Evolutionary conservation across 2,113 vertebrate species (phyloP), one percentile per base, ranked within the genome.

Genomic region (Tragelaphus buxtoni): DNA sequence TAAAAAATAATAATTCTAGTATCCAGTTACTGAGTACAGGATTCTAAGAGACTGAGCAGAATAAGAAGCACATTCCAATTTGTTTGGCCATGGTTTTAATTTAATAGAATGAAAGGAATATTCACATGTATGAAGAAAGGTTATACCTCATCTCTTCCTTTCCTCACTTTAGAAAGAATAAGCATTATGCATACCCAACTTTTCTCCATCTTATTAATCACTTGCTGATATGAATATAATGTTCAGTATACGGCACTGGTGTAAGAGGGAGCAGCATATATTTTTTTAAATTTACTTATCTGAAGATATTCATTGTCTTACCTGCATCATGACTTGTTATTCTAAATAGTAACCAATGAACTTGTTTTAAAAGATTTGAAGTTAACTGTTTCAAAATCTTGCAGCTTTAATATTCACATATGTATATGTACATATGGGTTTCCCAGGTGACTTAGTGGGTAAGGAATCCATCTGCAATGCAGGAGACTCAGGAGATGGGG

Each of bases 1-100:
- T 65, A 89, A 92, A 87, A 91, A 93, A 96, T 82, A 72, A 58
- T 74, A 69, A 45, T 86, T 61, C 4, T 79, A 72, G 60, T 74
- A 55, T 69, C 42, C 20, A 87, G 3, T 92, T 87, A 56, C 49
- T 63, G 17, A 74, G 30, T 24, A 39, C 74, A 91, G 35, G 91
- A 51, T 51, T 89, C 39, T 16, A 11, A 51, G 28, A 96, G 9
- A 9, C 39, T 47, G 16, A 22, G n/a, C 28, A 88, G 17, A 32
- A 88, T 79, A 94, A 63, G 14, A 90, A 84, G 13, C 18, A 65
- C 3, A 32, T 82, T 91, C n/a, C 24, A n/a, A 22, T n/a, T 49
- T 81, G 18, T 60, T 56, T 74, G 51, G 51, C 8, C 45, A 51
- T 89, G 12, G 30, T 61, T 87, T 47, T 35, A 81, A 51, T 42